These are phyloP conservation scores for Macquaria australasica DNA, from an alignment of 2,113 vertebrate genomes.

Conservation along the genomic window DNA sequence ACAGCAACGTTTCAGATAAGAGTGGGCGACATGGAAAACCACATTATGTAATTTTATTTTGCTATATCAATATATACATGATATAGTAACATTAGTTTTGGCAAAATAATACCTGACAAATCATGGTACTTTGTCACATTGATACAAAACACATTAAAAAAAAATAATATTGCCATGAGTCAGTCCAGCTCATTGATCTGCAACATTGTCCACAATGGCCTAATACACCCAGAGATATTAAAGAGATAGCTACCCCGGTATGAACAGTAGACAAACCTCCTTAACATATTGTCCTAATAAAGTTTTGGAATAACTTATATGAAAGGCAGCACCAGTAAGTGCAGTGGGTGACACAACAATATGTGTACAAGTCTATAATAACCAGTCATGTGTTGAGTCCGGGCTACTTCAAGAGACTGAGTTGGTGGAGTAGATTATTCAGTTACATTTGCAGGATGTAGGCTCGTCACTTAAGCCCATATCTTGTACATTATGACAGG, in stretches of 20 bases:
- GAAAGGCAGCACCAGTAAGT: not conserved
- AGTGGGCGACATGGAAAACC: not conserved
- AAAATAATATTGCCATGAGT: not conserved
- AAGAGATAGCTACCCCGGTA: not conserved
- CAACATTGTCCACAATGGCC: not conserved
- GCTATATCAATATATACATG: not conserved
- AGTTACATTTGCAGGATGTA: constrained; percentile 45
- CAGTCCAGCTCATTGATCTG: not conserved
- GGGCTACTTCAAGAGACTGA: not conserved
- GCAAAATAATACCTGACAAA: not conserved
- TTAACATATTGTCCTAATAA: not conserved
- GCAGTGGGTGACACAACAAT: not conserved
- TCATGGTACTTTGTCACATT: not conserved
- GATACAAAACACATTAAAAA: not conserved
- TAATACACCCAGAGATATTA: not conserved
- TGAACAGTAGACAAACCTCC: not conserved
- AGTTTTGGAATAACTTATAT: not conserved
- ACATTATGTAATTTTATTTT: not conserved
- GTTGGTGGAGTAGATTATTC: constrained; percentile 29
- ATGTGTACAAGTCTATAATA: not conserved
- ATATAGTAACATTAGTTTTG: not conserved
- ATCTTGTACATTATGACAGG: constrained; percentile 26
- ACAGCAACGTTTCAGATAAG: not conserved
- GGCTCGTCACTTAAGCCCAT: constrained; percentile 28
- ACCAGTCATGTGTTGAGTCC: not conserved